Evolutionary conservation across 2,113 vertebrate genomes (phyloP).

Genomic region (Hystrix brachyura): DNA sequence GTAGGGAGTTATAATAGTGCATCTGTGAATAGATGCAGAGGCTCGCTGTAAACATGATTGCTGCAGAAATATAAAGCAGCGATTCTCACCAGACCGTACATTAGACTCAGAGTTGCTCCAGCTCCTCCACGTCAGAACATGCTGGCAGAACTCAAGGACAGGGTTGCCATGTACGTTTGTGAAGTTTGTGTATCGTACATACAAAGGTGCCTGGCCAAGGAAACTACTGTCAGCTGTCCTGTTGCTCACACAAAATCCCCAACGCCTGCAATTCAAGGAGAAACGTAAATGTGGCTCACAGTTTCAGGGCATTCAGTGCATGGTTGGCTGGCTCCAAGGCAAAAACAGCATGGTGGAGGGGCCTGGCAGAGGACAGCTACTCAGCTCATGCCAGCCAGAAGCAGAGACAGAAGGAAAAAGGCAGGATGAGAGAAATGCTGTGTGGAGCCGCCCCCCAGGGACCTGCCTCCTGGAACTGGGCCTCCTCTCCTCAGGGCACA

Average conservation of each 20-base stretch:
- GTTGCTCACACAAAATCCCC: not conserved
- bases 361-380: not conserved
- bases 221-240: not conserved
- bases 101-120: too few relatives aligned
- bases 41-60: not conserved
- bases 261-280: not conserved
- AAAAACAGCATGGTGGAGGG: not conserved
- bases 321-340: not conserved
- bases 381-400: not conserved
- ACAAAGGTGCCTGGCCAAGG: not conserved
- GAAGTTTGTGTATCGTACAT: not conserved
- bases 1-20: too few relatives aligned
- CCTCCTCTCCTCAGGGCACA: not conserved
- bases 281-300: not conserved
- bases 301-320: not conserved
- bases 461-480: not conserved
- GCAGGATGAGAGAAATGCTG: too few relatives aligned
- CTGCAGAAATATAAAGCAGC: not conserved
- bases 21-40: rapidly evolving
- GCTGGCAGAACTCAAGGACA: rapidly evolving
- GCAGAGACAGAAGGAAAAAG: not conserved
- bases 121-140: not conserved
- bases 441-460: not conserved
- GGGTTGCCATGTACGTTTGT: not conserved
- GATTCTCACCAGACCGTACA: not conserved